A percentile compares a stretch with the other conserved stretches of the same genome.
These are phyloP conservation scores for Bovichtus variegatus DNA, from an alignment of 2,797 vertebrate species.

Conservation along the genomic window DNA sequence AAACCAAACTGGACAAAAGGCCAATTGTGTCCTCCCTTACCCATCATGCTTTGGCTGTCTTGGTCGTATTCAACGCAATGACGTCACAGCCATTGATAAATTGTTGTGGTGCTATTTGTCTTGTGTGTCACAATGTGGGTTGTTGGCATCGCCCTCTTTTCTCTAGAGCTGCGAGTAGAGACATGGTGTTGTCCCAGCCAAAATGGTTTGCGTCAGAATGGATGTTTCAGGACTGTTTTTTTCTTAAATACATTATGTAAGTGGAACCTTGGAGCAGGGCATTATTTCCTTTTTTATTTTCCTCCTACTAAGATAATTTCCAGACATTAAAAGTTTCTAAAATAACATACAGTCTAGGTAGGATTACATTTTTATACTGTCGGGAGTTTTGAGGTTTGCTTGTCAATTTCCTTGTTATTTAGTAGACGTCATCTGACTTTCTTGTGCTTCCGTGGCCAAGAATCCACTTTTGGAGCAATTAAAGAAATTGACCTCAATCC, in stretches of 20 bases:
- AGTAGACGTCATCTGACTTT: constrained; percentile 1
- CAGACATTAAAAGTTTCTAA: not conserved
- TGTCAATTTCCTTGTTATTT: constrained; percentile 16
- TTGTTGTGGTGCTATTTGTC: constrained; percentile 37
- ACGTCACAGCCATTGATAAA: constrained; percentile 63
- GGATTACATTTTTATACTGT: constrained; percentile 8
- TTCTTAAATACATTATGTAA: constrained; percentile 48
- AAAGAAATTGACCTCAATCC: not conserved
- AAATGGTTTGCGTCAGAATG: constrained; percentile 59
- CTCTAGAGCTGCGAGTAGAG: constrained; percentile 41
- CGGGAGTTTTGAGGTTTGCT: constrained; percentile 1
- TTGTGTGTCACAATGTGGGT: constrained; percentile 40
- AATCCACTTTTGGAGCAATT: constrained; percentile 4
- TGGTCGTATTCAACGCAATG: constrained; percentile 37
- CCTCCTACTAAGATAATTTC: constrained; percentile 32
- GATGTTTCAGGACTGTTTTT: constrained; percentile 43
- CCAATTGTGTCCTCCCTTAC: constrained; percentile 45
- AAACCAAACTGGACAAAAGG: constrained; percentile 54
- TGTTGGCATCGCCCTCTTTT: constrained; percentile 46
- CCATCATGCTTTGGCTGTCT: constrained; percentile 48
- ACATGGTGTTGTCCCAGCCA: constrained; percentile 38
- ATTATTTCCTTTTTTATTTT: constrained; percentile 36
- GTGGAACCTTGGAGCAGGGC: constrained; percentile 18
- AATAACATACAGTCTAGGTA: constrained; percentile 1
- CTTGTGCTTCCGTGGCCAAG: constrained; percentile 1